Evolutionary conservation across 2,113 vertebrate genomes (phyloP).

Genomic region (Gopherus flavomarginatus): DNA sequence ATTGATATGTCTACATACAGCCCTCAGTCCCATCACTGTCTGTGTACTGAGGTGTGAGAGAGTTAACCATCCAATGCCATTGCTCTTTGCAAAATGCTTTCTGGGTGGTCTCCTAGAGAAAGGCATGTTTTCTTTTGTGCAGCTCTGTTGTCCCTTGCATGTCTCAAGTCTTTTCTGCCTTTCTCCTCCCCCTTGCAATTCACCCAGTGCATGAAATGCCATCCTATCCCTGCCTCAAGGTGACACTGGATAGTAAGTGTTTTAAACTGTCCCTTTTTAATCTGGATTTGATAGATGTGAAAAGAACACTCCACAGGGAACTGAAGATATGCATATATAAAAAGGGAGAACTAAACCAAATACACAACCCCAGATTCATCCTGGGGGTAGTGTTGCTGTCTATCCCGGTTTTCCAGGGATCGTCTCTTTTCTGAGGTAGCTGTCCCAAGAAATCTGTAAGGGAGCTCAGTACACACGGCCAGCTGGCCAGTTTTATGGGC

Average conservation of each 20-base stretch:
- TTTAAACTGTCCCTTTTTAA: neutral
- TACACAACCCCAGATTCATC: neutral
- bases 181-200: neutral
- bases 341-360: neutral
- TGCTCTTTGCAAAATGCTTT: neutral
- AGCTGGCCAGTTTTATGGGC: neutral
- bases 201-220: neutral
- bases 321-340: neutral
- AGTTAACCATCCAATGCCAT: neutral
- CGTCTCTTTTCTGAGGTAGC: neutral
- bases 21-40: neutral
- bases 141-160: neutral
- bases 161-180: constrained; percentile 16
- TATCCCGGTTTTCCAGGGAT: neutral
- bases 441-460: neutral
- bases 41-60: neutral
- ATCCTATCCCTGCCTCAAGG: neutral
- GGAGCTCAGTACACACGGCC: too few species aligned
- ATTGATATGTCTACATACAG: neutral
- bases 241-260: neutral
- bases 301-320: neutral
- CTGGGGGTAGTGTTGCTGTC: neutral
- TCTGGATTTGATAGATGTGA: neutral
- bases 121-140: neutral
- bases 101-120: neutral